phyloP scores from a whole-genome alignment of 2,888 invertebrate genomes.

The Acronicta alni region DNA sequence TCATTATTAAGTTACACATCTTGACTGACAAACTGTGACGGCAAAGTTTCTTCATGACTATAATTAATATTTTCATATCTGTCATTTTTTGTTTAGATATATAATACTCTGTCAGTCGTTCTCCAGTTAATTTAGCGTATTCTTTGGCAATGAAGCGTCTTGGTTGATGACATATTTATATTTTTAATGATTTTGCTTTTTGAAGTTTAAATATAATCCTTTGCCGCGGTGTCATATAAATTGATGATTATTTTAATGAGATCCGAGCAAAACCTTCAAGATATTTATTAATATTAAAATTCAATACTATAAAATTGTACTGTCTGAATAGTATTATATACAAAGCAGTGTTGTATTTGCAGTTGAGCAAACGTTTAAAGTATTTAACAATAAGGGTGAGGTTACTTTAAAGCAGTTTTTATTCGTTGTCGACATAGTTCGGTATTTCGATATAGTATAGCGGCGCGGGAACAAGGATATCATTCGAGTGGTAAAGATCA shows the following conservation, averaged over 20 bases:
- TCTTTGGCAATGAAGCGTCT: slow-evolving; percentile 41
- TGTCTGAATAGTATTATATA: slow-evolving; percentile 20
- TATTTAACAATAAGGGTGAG: slow-evolving; percentile 39
- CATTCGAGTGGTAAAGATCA: slow-evolving; percentile 84
- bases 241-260: slow-evolving; percentile 24
- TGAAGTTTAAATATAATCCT: slow-evolving; percentile 4
- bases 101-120: slow-evolving; percentile 50
- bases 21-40: slow-evolving; percentile 62
- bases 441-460: slow-evolving; percentile 74
- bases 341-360: slow-evolving; percentile 40
- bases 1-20: slow-evolving; percentile 64
- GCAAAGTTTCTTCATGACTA: slow-evolving; percentile 55
- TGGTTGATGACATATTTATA: slow-evolving; percentile 37
- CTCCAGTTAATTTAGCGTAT: slow-evolving; percentile 41
- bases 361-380: slow-evolving; percentile 21
- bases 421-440: slow-evolving; percentile 63
- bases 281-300: slow-evolving; percentile 37
- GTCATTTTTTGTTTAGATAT: slow-evolving; percentile 57
- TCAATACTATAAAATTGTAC: slow-evolving; percentile 31
- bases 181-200: slow-evolving; percentile 17
- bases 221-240: slow-evolving; percentile 9
- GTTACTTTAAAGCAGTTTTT: slow-evolving; percentile 48
- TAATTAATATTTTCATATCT: slow-evolving; percentile 59
- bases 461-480: slow-evolving; percentile 85
- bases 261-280: slow-evolving; percentile 20